phyloP scores from a whole-genome alignment of 2,888 invertebrate genomes.

The Eristalis intricaria region DNA sequence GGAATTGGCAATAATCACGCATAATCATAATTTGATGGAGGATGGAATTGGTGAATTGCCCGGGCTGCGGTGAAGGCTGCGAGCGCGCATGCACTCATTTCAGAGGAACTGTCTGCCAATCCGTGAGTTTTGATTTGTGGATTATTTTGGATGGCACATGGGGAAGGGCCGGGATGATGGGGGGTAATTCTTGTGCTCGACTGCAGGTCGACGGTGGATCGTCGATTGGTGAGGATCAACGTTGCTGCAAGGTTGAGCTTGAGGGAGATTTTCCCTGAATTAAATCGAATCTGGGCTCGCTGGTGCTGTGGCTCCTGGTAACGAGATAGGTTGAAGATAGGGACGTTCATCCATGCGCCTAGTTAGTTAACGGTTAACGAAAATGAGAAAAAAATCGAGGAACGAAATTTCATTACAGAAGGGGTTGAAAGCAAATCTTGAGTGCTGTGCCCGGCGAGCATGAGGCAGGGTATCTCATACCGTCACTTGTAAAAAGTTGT shows the following conservation, averaged over 20 bases:
- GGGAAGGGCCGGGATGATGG: background rate
- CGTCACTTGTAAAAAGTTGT: too few species aligned
- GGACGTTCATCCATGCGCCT: too few species aligned
- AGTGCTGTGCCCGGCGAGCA: too few species aligned
- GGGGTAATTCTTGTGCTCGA: conserved; percentile 10
- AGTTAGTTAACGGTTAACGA: too few species aligned
- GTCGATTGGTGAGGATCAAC: conserved; percentile 44
- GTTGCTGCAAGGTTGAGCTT: background rate
- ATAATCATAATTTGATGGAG: conserved; percentile 63
- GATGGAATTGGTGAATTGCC: conserved; percentile 47
- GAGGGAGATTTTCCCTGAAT: background rate
- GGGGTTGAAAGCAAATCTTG: too few species aligned
- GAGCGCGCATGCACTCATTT: conserved; percentile 43
- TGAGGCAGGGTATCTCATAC: too few species aligned
- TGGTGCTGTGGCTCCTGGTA: background rate
- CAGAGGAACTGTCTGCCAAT: conserved; percentile 42
- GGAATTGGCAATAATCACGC: conserved; percentile 72
- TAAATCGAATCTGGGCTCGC: background rate
- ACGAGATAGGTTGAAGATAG: background rate
- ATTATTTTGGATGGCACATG: conserved; percentile 58
- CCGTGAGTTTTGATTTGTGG: conserved; percentile 68
- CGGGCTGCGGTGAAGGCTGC: conserved; percentile 38
- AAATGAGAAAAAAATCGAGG: too few species aligned
- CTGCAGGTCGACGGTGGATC: conserved; percentile 19
- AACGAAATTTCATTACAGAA: too few species aligned